A percentile compares a stretch with the other conserved stretches of the same genome.
phyloP scores from a whole-genome alignment of 2,797 vertebrate species.

The Clarias laeviceps region DNA sequence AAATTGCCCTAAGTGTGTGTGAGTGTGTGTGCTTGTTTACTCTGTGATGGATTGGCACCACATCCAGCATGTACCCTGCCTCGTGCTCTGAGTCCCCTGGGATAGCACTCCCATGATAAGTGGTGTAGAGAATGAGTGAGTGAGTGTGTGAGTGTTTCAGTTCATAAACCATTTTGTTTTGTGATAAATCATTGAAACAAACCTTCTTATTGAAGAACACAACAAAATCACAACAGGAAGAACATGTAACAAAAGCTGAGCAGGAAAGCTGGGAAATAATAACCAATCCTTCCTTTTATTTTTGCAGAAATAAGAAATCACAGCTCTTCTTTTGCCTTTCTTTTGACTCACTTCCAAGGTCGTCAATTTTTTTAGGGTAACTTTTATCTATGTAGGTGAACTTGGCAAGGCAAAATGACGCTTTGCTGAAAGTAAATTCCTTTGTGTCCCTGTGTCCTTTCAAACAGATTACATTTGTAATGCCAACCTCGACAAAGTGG shows the following conservation, averaged over 20 bases:
- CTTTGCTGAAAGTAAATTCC: neutral
- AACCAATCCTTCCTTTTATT: neutral
- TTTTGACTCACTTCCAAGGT: neutral
- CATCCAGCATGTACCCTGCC: too few relatives aligned
- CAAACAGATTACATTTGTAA: neutral
- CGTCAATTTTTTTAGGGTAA: neutral
- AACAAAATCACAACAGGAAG: neutral
- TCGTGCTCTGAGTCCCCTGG: too few relatives aligned
- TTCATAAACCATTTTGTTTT: neutral
- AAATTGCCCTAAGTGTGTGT: too few relatives aligned
- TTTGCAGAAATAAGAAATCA: neutral
- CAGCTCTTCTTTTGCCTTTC: neutral
- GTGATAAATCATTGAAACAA: neutral
- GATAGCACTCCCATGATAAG: too few relatives aligned
- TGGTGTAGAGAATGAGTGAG: too few relatives aligned
- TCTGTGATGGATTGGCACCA: too few relatives aligned
- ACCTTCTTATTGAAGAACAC: neutral
- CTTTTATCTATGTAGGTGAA: neutral
- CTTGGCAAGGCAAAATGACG: neutral
- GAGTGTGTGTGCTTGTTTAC: too few relatives aligned
- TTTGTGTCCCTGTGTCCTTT: slow-evolving; percentile 1
- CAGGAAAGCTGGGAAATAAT: neutral
- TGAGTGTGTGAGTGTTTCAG: neutral
- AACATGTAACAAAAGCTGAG: neutral
- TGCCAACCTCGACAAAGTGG: neutral